A percentile compares a stretch with the other conserved stretches of the same genome.
These are phyloP conservation scores for Rhinella marina DNA, from an alignment of 2,797 vertebrate genomes.

Conservation along the genomic window DNA sequence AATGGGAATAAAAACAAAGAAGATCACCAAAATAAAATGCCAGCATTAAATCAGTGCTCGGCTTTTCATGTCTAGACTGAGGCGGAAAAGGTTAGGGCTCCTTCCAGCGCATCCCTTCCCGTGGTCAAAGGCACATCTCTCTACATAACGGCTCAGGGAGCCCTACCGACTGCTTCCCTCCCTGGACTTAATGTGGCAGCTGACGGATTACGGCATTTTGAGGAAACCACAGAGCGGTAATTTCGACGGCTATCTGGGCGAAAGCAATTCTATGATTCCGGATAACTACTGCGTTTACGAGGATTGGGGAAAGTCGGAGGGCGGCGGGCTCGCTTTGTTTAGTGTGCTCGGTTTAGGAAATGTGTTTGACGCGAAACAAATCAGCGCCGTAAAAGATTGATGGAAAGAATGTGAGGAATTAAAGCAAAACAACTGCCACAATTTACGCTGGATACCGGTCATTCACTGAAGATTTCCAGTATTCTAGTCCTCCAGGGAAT, in stretches of 20 bases:
- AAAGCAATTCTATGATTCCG: slow-evolving; percentile 72
- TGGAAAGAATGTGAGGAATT: neutral
- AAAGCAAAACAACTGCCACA: neutral
- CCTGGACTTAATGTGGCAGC: slow-evolving; percentile 76
- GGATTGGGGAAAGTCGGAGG: slow-evolving; percentile 70
- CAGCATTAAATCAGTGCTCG: slow-evolving; percentile 91
- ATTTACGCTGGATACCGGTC: neutral
- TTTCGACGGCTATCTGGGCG: slow-evolving; percentile 76
- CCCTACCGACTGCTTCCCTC: slow-evolving; percentile 69
- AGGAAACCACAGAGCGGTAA: slow-evolving; percentile 78
- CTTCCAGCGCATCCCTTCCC: slow-evolving; percentile 81
- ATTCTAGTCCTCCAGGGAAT: neutral
- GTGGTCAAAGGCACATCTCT: slow-evolving; percentile 75
- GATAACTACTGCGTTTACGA: slow-evolving; percentile 74
- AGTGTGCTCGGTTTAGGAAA: neutral
- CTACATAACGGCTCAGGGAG: slow-evolving; percentile 67
- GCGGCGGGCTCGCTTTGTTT: neutral
- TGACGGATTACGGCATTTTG: slow-evolving; percentile 84
- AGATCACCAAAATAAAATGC: slow-evolving; percentile 98
- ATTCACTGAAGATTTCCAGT: neutral
- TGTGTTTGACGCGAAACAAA: slow-evolving; percentile 1
- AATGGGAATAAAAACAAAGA: slow-evolving; percentile 69
- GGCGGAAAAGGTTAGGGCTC: slow-evolving; percentile 91
- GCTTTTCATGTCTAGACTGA: slow-evolving; percentile 85
- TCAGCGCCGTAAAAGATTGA: neutral